phyloP scores from a whole-genome alignment of 2,113 vertebrate genomes.

The Vimba vimba region DNA sequence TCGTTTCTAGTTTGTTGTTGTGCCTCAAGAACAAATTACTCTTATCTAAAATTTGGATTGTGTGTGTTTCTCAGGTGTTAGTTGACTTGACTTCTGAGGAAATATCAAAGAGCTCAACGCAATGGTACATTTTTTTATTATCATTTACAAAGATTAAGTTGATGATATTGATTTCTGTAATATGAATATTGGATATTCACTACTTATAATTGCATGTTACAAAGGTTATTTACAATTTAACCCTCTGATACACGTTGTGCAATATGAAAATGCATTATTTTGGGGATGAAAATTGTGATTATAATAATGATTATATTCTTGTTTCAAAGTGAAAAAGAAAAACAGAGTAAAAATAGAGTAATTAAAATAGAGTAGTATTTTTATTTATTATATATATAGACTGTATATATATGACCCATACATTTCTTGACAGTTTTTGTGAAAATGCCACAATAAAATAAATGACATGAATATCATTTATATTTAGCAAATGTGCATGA shows the following conservation, averaged over 20 bases:
- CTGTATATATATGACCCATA: not conserved
- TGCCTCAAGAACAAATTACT: not conserved
- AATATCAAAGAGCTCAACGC: conserved; percentile 87
- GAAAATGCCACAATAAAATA: not conserved
- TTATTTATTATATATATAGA: not conserved
- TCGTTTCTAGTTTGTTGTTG: not conserved
- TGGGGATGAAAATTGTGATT: not conserved
- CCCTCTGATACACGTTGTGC: not conserved
- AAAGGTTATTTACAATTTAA: not conserved
- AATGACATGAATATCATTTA: not conserved
- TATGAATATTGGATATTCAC: too few relatives aligned
- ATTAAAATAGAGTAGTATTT: not conserved
- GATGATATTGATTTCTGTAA: not conserved
- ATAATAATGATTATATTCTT: not conserved
- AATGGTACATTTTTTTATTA: conserved; percentile 78
- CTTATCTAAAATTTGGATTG: not conserved
- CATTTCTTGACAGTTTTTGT: not conserved
- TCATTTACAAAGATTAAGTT: not conserved
- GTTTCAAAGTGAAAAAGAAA: not conserved
- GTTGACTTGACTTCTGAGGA: conserved; percentile 87
- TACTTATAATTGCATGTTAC: not conserved
- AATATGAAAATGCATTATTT: not conserved
- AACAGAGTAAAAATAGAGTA: too few relatives aligned
- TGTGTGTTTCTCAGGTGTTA: conserved; percentile 77
- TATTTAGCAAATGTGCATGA: conserved; percentile 27